Evolutionary conservation across 2,113 vertebrate species (phyloP), one percentile per base, ranked within the genome.

Genomic region (Urocolius indicus): DNA sequence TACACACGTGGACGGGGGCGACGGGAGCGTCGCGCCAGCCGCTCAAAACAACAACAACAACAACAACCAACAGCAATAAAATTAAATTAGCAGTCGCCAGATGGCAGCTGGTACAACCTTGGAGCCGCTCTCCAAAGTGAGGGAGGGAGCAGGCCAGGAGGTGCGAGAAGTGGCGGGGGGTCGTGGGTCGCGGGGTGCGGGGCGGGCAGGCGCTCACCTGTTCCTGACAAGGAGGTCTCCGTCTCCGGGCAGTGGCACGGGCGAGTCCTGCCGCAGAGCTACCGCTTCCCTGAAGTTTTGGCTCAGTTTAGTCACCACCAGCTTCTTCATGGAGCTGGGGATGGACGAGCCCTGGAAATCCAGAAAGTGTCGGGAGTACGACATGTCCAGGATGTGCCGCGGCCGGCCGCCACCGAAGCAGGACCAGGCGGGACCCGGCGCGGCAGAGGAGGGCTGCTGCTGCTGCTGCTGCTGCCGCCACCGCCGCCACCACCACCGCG

Each of bases 321-420:
- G 98, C 98, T 99, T 99, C 94, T 98, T 98, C 99, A 99, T 99
- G 90, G 93, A 84, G 97, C 97, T 97, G 95, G 99, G 98, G 97
- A 99, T 99, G 89, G 98, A 98, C 49, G 99, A 99, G 91, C 98
- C 98, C 92, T 98, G 97, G 89, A 99, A 99, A 98, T 99, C 99
- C 99, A 99, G 98, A 97, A 99, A 99, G 98, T 99, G 99, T 84
- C 98, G 97, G 12, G 99, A 98, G 97, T 99, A 99, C 87, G 99
- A 99, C 98, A 98, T 97, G 92, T 99, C 99, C 97, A 99, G 97
- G 97, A 99, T 98, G 97, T 95, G 94, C 85, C 99, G 98, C 76
- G 97, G 95, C 87, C 90, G 87, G 87, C 62, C 68, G 84, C 73
- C 84, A 41, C 76, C 68, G 85, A 94, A 85, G 87, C 19, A 59